A percentile compares a stretch with the other conserved stretches of the same genome.
These are phyloP conservation scores for Todus mexicanus DNA, from an alignment of 2,797 vertebrate species.

Conservation along the genomic window DNA sequence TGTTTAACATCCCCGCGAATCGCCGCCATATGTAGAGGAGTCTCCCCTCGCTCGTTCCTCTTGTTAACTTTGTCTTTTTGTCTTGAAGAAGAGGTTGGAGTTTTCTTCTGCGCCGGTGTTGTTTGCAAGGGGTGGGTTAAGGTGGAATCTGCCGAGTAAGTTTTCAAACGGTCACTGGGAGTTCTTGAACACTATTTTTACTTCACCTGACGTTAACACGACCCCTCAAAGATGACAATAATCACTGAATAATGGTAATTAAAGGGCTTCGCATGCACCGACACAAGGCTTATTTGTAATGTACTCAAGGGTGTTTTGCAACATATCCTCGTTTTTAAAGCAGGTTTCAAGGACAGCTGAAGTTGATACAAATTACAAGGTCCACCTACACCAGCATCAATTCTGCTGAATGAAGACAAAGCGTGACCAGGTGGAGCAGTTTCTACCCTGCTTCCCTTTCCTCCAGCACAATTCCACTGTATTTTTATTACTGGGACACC, in stretches of 20 bases:
- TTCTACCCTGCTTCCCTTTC: background rate
- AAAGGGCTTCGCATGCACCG: background rate
- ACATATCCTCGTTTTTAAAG: background rate
- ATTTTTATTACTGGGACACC: background rate
- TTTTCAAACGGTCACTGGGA: conserved; percentile 1
- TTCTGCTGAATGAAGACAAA: background rate
- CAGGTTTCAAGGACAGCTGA: background rate
- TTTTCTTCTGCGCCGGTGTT: conserved; percentile 91
- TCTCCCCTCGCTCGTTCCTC: conserved; percentile 97
- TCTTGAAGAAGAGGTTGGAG: conserved; percentile 87
- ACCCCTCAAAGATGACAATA: background rate
- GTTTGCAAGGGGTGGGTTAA: conserved; percentile 93
- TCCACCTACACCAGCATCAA: background rate
- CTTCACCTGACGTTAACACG: background rate
- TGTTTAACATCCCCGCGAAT: conserved; percentile 96
- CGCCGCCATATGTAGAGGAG: conserved; percentile 96
- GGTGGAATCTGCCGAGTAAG: conserved; percentile 85
- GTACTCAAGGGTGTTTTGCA: background rate
- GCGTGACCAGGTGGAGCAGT: background rate
- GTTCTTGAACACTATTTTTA: background rate
- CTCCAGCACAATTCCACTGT: background rate
- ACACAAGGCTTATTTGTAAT: background rate
- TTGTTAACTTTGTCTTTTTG: conserved; percentile 99
- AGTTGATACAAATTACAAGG: background rate
- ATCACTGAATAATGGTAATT: background rate